Conservation (phyloP, 2,888 invertebrate species). For the Drosophila paracracens region DNA sequence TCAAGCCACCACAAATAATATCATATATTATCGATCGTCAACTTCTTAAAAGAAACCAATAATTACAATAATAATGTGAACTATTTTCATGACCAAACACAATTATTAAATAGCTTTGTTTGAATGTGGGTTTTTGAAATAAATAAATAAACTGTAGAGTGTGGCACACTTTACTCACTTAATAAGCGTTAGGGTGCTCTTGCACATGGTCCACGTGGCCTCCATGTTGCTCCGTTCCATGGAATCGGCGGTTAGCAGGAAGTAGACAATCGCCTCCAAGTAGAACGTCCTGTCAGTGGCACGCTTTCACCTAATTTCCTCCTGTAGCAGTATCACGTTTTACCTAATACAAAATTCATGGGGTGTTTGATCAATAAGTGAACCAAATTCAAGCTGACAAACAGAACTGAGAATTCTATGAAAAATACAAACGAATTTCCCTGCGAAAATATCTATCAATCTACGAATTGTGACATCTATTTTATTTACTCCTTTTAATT, state of each 20-base stretch:
- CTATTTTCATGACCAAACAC: no score
- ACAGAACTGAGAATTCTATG: neutral
- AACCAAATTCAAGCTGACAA: neutral
- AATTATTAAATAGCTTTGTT: no score
- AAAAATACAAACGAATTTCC: neutral
- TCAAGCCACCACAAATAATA: no score
- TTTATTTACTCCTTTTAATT: neutral
- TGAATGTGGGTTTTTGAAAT: no score
- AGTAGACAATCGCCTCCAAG: constrained; percentile 96
- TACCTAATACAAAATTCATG: constrained; percentile 61
- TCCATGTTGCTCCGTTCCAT: constrained; percentile 94
- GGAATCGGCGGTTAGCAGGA: constrained; percentile 95
- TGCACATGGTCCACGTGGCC: constrained; percentile 95
- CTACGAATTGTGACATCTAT: neutral
- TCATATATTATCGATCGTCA: neutral
- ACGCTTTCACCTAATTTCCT: constrained; percentile 94
- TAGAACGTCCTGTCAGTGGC: constrained; percentile 91
- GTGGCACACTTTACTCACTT: constrained; percentile 87
- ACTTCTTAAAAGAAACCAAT: neutral
- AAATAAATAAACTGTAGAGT: neutral
- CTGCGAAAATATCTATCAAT: neutral
- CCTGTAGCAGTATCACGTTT: constrained; percentile 88
- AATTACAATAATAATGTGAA: neutral
- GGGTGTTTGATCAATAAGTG: neutral
- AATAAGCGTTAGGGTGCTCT: constrained; percentile 93